Evolutionary conservation across 2,888 invertebrate genomes (phyloP), one percentile per base, ranked within the genome.

Genomic region (Gnatocerus cornutus): DNA sequence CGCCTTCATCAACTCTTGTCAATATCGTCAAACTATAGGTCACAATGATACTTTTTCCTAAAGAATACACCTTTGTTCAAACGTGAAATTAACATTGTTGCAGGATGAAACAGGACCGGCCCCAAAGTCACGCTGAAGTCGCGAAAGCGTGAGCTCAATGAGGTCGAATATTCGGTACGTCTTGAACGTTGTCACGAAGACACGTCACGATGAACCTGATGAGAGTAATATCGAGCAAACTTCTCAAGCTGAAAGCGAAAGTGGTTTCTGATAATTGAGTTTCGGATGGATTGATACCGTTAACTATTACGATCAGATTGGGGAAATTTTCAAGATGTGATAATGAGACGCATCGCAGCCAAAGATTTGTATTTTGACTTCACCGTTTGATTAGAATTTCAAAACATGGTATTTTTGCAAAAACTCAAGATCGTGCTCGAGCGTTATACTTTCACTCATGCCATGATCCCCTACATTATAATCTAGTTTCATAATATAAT

Each of bases 1-100:
- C 75, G 63, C 37, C 10, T 68, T 68, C 71, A 72, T 71, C 67
- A 56, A 70, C 63, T 55, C 21, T 21, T 13, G 48, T 56, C 67
- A 59, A 58, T 41, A 67, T 39, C 43, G 55, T 66, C 61, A 55
- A 69, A 58, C 56, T 59, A 27, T 59, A 65, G 64, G 69, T 64
- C 30, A 68, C 10, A 64, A 50, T 41, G 30, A 41, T 43, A 21
- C 8, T 46, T 56, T 58, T 66, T n/a, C 41, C 2, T 21, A 21
- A n/a, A 21, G 16, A 21, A 21, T 21, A 21, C 21, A 21, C 21
- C 21, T 21, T 21, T 21, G 45, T 43, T 58, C 29, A 10, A 43
- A 58, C 43, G 12, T 58, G 7, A 48, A 61, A 61, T 61, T 48
- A 58, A 50, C 62, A 27, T 27, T 50, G 12, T 41, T 62, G 10